phyloP scores from a whole-genome alignment of 2,113 vertebrate genomes.

The Sphyrna mokarran region DNA sequence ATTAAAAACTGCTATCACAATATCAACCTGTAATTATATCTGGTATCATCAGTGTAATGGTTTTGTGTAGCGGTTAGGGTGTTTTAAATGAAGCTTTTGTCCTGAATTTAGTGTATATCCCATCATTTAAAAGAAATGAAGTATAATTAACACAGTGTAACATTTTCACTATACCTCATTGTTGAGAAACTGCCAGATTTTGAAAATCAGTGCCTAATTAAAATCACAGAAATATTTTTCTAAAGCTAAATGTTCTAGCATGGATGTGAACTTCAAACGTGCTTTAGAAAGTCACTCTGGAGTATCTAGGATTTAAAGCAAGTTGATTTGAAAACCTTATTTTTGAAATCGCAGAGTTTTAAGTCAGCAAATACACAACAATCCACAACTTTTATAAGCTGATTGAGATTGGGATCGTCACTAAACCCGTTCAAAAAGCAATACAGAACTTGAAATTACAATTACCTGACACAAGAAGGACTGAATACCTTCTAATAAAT shows the following conservation, averaged over 20 bases:
- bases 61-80: neutral
- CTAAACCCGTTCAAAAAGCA: neutral
- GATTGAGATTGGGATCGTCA: neutral
- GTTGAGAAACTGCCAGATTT: neutral
- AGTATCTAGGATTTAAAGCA: neutral
- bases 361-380: neutral
- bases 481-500: neutral
- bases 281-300: neutral
- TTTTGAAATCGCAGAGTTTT: neutral
- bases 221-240: neutral
- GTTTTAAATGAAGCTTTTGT: neutral
- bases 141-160: neutral
- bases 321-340: neutral
- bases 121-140: no score
- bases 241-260: neutral
- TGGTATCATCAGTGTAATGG: neutral
- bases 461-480: neutral
- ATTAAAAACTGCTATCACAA: neutral
- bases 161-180: neutral
- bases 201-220: neutral
- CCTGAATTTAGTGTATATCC: no score
- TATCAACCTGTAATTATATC: neutral
- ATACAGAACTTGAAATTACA: neutral
- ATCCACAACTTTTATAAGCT: neutral
- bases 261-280: neutral